phyloP scores from a whole-genome alignment of 2,797 vertebrate species.

The Anas bernieri region DNA sequence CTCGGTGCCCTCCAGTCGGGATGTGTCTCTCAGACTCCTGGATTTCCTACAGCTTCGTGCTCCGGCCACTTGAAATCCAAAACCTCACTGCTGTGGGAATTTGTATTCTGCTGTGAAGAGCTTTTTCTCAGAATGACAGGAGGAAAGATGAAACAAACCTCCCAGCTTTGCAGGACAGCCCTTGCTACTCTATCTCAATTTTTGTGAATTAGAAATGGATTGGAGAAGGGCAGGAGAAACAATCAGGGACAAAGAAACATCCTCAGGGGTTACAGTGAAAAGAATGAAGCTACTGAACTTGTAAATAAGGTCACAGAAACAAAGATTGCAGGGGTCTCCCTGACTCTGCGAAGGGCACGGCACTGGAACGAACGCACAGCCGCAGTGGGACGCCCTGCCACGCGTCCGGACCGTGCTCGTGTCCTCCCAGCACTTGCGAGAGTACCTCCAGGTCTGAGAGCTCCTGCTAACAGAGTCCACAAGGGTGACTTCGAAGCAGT shows the following conservation, averaged over 20 bases:
- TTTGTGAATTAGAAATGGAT: neutral
- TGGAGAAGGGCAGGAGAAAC: neutral
- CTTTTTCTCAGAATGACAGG: neutral
- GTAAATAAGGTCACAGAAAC: neutral
- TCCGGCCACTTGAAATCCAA: neutral
- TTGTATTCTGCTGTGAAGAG: neutral
- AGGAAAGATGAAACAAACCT: neutral
- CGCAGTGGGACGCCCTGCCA: neutral
- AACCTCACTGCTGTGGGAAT: neutral
- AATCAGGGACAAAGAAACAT: neutral
- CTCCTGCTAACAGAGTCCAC: neutral
- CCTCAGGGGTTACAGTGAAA: neutral
- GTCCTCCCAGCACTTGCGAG: neutral
- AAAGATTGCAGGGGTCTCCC: neutral
- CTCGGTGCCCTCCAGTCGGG: neutral
- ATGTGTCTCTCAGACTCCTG: neutral
- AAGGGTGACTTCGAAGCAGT: neutral
- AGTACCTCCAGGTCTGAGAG: neutral
- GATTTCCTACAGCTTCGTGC: neutral
- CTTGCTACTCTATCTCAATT: neutral
- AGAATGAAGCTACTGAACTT: neutral
- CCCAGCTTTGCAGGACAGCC: neutral
- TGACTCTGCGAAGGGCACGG: neutral
- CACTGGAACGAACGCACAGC: neutral
- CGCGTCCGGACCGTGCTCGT: fast-evolving